Evolutionary conservation across 2,888 invertebrate genomes (phyloP).

Genomic region (Malacosoma neustria): DNA sequence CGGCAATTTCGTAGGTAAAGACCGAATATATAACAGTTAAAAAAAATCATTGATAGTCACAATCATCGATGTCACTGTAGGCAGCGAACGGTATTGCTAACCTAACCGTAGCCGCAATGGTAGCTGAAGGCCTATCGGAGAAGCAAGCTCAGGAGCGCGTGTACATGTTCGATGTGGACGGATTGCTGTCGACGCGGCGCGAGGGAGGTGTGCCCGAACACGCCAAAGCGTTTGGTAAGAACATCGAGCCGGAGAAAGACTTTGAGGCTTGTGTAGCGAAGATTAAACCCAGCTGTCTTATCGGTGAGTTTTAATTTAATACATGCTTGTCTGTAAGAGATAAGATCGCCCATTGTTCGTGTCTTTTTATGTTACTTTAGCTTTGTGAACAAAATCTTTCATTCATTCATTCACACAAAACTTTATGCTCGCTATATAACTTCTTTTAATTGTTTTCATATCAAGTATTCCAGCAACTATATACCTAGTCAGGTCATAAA

Average conservation of each 20-base stretch:
- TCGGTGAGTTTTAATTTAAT: conserved; percentile 76
- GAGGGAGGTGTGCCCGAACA: conserved; percentile 81
- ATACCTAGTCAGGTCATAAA: too few species aligned
- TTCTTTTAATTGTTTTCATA: too few species aligned
- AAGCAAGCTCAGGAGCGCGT: conserved; percentile 90
- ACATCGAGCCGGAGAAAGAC: conserved; percentile 84
- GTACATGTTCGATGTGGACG: conserved; percentile 96
- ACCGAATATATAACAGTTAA: too few species aligned
- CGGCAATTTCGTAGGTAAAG: too few species aligned
- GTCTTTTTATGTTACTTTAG: too few species aligned
- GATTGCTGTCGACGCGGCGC: conserved; percentile 83
- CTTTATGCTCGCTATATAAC: too few species aligned
- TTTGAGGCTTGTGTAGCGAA: conserved; percentile 86
- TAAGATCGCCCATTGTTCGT: too few species aligned
- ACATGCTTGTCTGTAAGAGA: too few species aligned
- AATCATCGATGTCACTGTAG: too few species aligned
- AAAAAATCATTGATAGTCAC: too few species aligned
- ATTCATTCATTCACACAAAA: too few species aligned
- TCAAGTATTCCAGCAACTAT: too few species aligned
- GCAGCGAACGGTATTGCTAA: conserved; percentile 95
- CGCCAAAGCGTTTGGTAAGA: conserved; percentile 83
- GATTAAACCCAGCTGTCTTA: conserved; percentile 90
- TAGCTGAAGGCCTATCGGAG: conserved; percentile 75
- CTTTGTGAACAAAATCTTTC: not conserved
- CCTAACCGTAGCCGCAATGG: conserved; percentile 92